Evolutionary conservation across 2,888 invertebrate species (phyloP).

Genomic region (Yponomeuta evonymella): DNA sequence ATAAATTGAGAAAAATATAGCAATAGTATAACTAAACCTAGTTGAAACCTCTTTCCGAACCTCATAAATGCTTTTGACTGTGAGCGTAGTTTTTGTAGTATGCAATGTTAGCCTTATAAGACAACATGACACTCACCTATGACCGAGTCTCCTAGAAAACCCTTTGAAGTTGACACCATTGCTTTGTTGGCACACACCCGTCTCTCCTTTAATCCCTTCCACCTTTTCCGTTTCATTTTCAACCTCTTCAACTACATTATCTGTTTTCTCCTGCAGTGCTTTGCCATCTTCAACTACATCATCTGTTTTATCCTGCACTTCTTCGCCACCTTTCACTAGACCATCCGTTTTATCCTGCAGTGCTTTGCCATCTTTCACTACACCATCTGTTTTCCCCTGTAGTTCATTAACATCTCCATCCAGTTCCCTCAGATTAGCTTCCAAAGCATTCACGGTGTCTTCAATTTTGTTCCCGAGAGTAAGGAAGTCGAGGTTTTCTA

Average conservation of each 20-base stretch:
- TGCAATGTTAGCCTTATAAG: too few species aligned
- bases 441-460: conserved; percentile 52
- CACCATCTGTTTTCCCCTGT: conserved; percentile 17
- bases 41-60: too few species aligned
- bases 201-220: conserved; percentile 13
- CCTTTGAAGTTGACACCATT: conserved; percentile 13
- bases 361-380: conserved; percentile 12
- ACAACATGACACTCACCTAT: neutral
- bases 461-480: conserved; percentile 64
- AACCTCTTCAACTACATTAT: neutral
- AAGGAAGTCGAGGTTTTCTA: conserved; percentile 72
- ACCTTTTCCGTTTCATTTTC: neutral
- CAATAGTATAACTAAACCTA: too few species aligned
- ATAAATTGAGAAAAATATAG: too few species aligned
- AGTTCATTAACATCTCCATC: conserved; percentile 24
- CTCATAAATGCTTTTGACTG: too few species aligned
- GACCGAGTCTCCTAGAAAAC: conserved; percentile 19
- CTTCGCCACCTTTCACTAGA: neutral
- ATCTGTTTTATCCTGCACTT: conserved; percentile 18
- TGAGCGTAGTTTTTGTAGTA: too few species aligned
- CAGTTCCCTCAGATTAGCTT: conserved; percentile 52
- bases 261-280: neutral
- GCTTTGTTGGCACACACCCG: conserved; percentile 22
- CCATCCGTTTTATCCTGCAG: neutral
- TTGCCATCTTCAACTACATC: conserved; percentile 13